phyloP scores from a whole-genome alignment of 2,113 vertebrate genomes.

The Chelonoidis abingdonii region DNA sequence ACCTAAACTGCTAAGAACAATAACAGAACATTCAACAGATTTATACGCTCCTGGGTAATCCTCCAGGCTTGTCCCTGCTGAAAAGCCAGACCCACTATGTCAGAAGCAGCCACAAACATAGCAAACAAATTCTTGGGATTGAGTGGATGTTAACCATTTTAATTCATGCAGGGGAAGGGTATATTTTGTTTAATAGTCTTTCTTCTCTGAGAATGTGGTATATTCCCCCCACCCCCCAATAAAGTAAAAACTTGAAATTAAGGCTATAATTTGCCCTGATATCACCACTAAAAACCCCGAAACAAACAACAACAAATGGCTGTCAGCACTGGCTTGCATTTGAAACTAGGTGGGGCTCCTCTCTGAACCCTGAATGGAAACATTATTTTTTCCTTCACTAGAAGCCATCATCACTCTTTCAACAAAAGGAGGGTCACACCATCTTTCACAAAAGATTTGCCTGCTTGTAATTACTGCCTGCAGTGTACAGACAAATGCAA shows the following conservation, averaged over 20 bases:
- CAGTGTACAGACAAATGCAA: constrained; percentile 78
- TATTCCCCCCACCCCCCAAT: not conserved
- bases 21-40: constrained; percentile 59
- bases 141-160: not conserved
- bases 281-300: constrained; percentile 10
- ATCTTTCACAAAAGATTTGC: constrained; percentile 81
- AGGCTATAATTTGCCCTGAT: constrained; percentile 26
- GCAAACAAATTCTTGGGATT: constrained; percentile 7
- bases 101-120: constrained; percentile 32
- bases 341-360: constrained; percentile 32
- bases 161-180: not conserved
- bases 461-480: constrained; percentile 79
- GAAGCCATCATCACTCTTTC: constrained; percentile 79
- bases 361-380: constrained; percentile 76
- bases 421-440: constrained; percentile 75
- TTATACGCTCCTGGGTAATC: constrained; percentile 41
- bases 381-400: constrained; percentile 77
- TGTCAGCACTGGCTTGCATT: constrained; percentile 36
- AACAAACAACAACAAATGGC: constrained; percentile 35
- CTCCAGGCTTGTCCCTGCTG: constrained; percentile 9
- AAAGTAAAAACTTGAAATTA: constrained; percentile 30
- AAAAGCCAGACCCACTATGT: constrained; percentile 14
- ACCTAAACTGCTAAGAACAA: constrained; percentile 47
- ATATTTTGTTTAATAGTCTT: not conserved
- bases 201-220: not conserved